These are phyloP conservation scores for Exaiptasia diaphana DNA, from an alignment of 64 coral and sea anemone genomes.

Conservation along the genomic window DNA sequence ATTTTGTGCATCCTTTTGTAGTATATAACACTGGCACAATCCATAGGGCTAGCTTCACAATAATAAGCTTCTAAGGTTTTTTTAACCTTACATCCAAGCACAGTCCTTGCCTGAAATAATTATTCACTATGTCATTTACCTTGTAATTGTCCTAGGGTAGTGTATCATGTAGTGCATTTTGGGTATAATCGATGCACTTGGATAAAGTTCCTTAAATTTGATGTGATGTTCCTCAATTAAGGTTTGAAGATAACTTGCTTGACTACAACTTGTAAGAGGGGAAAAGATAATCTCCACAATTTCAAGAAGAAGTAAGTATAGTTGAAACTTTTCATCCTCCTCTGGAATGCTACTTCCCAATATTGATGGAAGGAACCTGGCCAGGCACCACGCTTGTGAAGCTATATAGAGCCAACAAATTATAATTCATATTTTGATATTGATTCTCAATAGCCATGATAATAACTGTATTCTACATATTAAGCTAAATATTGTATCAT, in stretches of 20 bases:
- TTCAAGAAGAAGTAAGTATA: conserved; percentile 34
- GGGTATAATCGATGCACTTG: conserved; percentile 52
- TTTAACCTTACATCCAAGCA: too few relatives aligned
- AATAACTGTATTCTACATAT: too few relatives aligned
- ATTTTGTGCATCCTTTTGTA: too few relatives aligned
- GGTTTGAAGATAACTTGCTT: conserved; percentile 46
- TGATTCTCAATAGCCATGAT: too few relatives aligned
- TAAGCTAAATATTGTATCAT: too few relatives aligned
- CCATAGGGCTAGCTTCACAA: too few relatives aligned
- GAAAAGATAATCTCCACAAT: conserved; percentile 64
- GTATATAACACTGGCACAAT: too few relatives aligned
- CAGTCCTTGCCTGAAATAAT: too few relatives aligned
- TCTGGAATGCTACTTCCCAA: conserved; percentile 33
- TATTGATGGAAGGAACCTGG: conserved; percentile 40
- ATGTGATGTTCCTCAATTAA: conserved; percentile 49
- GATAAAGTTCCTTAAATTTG: conserved; percentile 50
- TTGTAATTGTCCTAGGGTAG: conserved; percentile 64
- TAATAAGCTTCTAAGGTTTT: too few relatives aligned
- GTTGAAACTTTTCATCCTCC: conserved; percentile 55
- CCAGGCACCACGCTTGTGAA: conserved; percentile 79
- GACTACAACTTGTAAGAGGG: conserved; percentile 16
- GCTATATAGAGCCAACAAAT: too few relatives aligned
- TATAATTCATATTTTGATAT: too few relatives aligned
- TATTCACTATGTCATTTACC: too few relatives aligned
- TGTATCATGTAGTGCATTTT: conserved; percentile 82